Evolutionary conservation across 37 sponge, comb jelly and placozoan genomes (phyloP), one percentile per base, ranked within the genome.

Genomic region (Corticium candelabrum): DNA sequence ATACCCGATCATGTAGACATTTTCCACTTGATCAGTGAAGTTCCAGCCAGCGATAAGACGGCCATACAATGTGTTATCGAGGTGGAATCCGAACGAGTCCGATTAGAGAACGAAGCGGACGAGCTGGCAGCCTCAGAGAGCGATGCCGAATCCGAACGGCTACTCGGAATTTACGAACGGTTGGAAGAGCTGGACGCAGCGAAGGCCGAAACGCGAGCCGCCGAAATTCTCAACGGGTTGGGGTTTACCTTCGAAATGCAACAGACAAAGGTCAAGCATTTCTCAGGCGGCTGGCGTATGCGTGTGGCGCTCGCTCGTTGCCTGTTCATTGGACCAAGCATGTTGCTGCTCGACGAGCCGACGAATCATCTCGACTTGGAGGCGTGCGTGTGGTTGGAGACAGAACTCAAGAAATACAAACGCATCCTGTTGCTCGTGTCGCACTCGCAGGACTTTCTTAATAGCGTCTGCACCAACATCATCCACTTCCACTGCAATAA

Each of bases 211-310:
- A 84, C 84, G 33, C 88, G 5, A n/a, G 72, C 71, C 39, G 11
- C 36, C 3, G 69, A 40, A 3, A 38, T 68, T 21, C 37, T 76
- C 33, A 32, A 67, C 82, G 93, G 89, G 31, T 80, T 90, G 41
- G 78, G 81, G 40, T 84, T 77, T 78, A 84, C 41, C 27, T 40
- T 67, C 39, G 83, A 78, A 27, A 95, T 95, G 96, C 89, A 88
- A 83, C 76, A 88, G 73, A 81, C 35, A 73, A 78, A 81, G 30
- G 83, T 80, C 34, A 81, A 74, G 39, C 92, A 95, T 74, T 95
- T 95, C 85, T 92, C 93, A 35, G 96, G 96, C 35, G 96, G 96
- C 2, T 95, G 96, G 96, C 76, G 96, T 35, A 95, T 95, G 96
- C 33, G 96, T 39, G 77, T 95, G 1, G 77, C 93, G 0, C 81